A percentile compares a stretch with the other conserved stretches of the same genome.
These are phyloP conservation scores for Spodoptera frugiperda DNA, from an alignment of 1,140 invertebrate species.

Conservation along the genomic window DNA sequence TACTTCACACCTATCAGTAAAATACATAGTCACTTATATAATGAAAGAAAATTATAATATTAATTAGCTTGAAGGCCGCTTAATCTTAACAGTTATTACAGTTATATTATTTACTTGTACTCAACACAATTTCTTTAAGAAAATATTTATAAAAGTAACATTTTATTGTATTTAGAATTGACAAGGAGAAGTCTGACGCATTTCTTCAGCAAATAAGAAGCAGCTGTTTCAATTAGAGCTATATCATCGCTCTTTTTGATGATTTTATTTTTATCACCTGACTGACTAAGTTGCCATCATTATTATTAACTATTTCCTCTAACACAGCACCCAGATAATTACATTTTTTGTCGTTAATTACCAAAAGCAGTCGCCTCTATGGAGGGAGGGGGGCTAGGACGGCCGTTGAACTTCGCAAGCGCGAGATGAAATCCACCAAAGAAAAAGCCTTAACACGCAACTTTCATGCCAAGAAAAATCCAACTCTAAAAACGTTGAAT, in stretches of 20 bases:
- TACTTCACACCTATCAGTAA: too few species aligned
- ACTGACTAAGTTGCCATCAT: not conserved
- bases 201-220: not conserved
- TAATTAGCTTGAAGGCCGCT: too few species aligned
- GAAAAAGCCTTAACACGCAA: constrained; percentile 56
- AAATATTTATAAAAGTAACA: not conserved
- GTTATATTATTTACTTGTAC: too few species aligned
- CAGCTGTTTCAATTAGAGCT: too few species aligned
- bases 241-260: not conserved
- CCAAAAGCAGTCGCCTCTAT: constrained; percentile 75
- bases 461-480: constrained; percentile 50
- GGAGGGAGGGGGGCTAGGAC: constrained; percentile 81
- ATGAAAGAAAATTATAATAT: too few species aligned
- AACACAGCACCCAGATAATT: constrained; percentile 60
- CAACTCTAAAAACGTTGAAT: constrained; percentile 52
- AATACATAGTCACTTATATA: too few species aligned
- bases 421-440: constrained; percentile 46
- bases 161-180: not conserved
- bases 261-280: not conserved
- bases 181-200: constrained; percentile 2
- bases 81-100: too few species aligned
- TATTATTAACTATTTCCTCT: constrained; percentile 55
- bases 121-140: not conserved
- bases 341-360: constrained; percentile 76
- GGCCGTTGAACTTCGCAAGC: constrained; percentile 77